Base-by-base conservation (phyloP, 2,888 invertebrate species). In the Phorcus lineatus region DNA sequence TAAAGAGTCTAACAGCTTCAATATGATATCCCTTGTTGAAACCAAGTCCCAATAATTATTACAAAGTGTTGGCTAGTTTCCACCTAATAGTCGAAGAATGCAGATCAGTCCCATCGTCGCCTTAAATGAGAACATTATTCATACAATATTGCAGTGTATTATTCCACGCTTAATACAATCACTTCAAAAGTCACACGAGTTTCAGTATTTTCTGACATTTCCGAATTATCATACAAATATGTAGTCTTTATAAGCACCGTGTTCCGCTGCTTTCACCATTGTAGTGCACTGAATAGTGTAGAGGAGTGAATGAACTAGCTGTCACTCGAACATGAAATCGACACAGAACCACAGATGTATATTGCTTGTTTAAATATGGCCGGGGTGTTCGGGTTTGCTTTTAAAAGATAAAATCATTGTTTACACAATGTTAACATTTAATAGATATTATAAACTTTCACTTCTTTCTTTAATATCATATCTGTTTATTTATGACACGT, bases 361-460 rank as follows among this genome's bases (percentile, higher is more conserved):
- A 70, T 70, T 70, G 40, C 70, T 70, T 70, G 70, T 70, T 70
- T n/a, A 40, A 40, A 70, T 70, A 70, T n/a, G n/a, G 70, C 36
- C 11, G 11, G n/a, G 40, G 11, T 47, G 47, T 47, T 47, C 6
- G 4, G 47, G 9, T 47, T 1, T 47, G 47, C 47, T 47, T 47
- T 47, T 11, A 9, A 47, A 47, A 47, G 13, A 11, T 13, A 47
- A 11, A 47, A 6, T 4, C 4, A 11, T 13, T 47, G 4, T 47
- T 6, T 13, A 57, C n/a, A 9, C 24, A 57, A n/a, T 57, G 57
- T 57, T 57, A 9, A 57, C 57, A 22, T 4, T 24, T 57, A 1
- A 19, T 57, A 57, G n/a, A 57, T 57, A 13, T 24, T 57, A 57
- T 47, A 1, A 47, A 47, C 47, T 47, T 11, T 47, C 11, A 1